These are phyloP conservation scores for Spilosoma lubricipeda DNA, from an alignment of 2,888 invertebrate species.

Conservation along the genomic window DNA sequence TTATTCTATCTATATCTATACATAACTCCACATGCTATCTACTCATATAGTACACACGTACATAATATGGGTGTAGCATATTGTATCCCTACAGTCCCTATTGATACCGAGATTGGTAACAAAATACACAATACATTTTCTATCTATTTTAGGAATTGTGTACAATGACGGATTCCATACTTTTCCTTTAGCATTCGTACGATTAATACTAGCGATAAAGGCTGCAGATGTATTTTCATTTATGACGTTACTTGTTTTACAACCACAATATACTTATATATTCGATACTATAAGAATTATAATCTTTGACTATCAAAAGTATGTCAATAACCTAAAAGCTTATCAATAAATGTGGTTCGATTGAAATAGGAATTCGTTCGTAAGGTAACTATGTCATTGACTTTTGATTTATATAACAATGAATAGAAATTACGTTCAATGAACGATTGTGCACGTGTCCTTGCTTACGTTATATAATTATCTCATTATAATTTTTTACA, in stretches of 20 bases:
- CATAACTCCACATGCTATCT: too few relatives aligned
- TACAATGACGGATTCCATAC: too few relatives aligned
- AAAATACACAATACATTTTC: too few relatives aligned
- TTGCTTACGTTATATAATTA: background rate
- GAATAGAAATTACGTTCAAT: background rate
- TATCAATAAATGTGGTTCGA: constrained; percentile 6
- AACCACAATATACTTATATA: background rate
- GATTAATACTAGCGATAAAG: too few relatives aligned
- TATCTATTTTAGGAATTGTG: too few relatives aligned
- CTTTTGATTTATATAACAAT: background rate
- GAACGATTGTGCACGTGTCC: background rate
- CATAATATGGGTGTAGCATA: too few relatives aligned
- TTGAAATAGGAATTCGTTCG: background rate
- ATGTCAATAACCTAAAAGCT: constrained; percentile 10
- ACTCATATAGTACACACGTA: too few relatives aligned
- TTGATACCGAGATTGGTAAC: too few relatives aligned
- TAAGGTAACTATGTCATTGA: constrained; percentile 7
- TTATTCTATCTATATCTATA: too few relatives aligned
- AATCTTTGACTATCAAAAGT: background rate
- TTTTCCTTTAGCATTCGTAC: too few relatives aligned
- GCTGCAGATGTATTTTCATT: too few relatives aligned
- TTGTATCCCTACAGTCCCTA: too few relatives aligned
- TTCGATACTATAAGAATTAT: background rate
- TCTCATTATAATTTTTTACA: background rate
- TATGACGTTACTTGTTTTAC: background rate